phyloP scores from a whole-genome alignment of 2,797 vertebrate species.

The Chelonia mydas region DNA sequence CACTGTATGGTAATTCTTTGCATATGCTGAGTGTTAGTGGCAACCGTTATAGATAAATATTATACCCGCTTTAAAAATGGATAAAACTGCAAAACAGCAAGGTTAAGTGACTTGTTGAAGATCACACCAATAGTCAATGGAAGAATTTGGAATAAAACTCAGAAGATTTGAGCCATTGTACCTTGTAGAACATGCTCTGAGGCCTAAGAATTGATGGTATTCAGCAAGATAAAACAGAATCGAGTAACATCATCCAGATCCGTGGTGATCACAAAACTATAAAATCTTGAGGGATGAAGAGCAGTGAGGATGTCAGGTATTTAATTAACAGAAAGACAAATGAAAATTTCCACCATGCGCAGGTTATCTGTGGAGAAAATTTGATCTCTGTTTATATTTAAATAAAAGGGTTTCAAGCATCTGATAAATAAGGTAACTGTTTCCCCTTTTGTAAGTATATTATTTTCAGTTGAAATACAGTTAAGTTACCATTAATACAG shows the following conservation, averaged over 20 bases:
- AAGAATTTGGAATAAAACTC: not conserved
- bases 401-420: not conserved
- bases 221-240: not conserved
- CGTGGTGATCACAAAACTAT: not conserved
- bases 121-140: not conserved
- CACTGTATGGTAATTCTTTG: accelerated
- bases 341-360: not conserved
- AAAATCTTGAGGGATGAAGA: not conserved
- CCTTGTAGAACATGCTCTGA: not conserved
- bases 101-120: not conserved
- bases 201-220: not conserved
- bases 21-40: not conserved
- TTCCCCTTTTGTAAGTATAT: not conserved
- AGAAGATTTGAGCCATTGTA: not conserved
- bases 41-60: accelerated
- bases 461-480: not conserved
- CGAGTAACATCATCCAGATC: not conserved
- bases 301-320: not conserved
- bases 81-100: not conserved
- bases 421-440: not conserved
- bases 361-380: not conserved
- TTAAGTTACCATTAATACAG: not conserved
- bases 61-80: not conserved
- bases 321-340: not conserved
- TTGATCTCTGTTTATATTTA: not conserved